Base-by-base conservation (phyloP, 2,113 vertebrate genomes). In the Mystacornis crossleyi region DNA sequence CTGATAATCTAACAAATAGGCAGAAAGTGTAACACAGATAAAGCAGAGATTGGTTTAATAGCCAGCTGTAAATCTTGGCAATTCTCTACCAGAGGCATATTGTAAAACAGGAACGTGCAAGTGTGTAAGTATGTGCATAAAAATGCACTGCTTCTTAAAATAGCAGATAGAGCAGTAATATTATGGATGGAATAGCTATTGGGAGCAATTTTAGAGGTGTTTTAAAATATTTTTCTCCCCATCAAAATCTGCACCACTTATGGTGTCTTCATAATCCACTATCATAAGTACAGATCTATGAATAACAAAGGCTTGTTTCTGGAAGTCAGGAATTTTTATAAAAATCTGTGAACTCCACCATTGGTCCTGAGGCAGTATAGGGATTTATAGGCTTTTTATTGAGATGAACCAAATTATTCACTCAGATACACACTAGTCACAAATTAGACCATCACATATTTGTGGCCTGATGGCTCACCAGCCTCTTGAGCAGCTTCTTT, bases 1-100 rank as follows among this genome's bases (percentile, higher is more conserved):
- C 86, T 71, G 90, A 92, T 95, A 97, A 96, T 93, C 92, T 89
- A 87, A 95, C 96, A 89, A 94, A 94, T 93, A 86, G 93, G 86
- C 94, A 95, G 90, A 94, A 87, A 95, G 81, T 94, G 95, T 93
- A 92, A 90, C 96, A 90, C 82, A 74, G 92, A 95, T 95, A 93
- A 92, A 81, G 88, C 79, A 71, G 75, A 78, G 79, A 95, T 92
- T 21, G 0, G n/a, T 95, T 94, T 93, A 96, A 95, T 95, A 96
- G 79, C 88, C 93, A 86, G 90, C 95, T 93, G 90, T 96, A 95
- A 95, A 94, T 96, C 92, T 90, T 86, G 60, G 90, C 80, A 90
- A 17, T 81, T 92, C 88, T 65, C n/a, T 81, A 86, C 90, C 72
- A 90, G 88, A 86, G 92, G 88, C 64, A 0, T 36, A 78, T 57